Percentiles rank a stretch among this genome's conserved stretches.
These are phyloP conservation scores for Zaprionus gabonicus DNA, from an alignment of 1,140 invertebrate genomes.

Conservation along the genomic window DNA sequence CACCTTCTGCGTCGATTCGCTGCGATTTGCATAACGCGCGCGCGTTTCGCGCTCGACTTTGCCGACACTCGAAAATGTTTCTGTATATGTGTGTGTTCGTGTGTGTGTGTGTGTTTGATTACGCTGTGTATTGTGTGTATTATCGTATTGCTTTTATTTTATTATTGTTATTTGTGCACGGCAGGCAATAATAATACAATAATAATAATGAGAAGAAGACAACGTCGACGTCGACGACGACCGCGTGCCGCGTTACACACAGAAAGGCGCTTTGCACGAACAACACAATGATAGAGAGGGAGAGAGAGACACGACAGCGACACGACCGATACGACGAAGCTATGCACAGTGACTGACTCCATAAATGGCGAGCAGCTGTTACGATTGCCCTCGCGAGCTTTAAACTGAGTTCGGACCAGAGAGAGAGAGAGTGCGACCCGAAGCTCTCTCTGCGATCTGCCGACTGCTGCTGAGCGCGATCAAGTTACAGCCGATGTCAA, in stretches of 20 bases:
- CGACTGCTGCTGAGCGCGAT: conserved; percentile 54
- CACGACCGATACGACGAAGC: conserved; percentile 62
- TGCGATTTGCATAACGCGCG: conserved; percentile 46
- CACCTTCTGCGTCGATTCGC: conserved; percentile 26
- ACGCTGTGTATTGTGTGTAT: conserved; percentile 29
- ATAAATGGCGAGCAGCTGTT: conserved; percentile 80
- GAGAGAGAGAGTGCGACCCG: conserved; percentile 2
- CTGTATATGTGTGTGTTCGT: background rate
- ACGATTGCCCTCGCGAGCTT: conserved; percentile 48
- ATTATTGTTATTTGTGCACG: conserved; percentile 34
- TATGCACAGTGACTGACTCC: conserved; percentile 72
- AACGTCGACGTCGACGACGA: background rate
- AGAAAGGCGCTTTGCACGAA: conserved; percentile 32
- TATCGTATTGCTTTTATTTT: conserved; percentile 41
- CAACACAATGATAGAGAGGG: background rate
- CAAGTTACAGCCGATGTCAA: conserved; percentile 57
- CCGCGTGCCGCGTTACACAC: conserved; percentile 10
- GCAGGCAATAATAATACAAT: conserved; percentile 9
- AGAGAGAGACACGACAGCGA: background rate
- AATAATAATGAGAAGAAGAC: background rate
- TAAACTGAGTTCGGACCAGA: conserved; percentile 29
- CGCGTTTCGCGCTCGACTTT: conserved; percentile 17
- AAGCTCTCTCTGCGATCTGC: conserved; percentile 16
- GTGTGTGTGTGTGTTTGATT: conserved; percentile 21
- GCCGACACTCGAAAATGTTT: conserved; percentile 23